Evolutionary conservation across 2,797 vertebrate genomes (phyloP).

Genomic region (Propithecus perrieri): DNA sequence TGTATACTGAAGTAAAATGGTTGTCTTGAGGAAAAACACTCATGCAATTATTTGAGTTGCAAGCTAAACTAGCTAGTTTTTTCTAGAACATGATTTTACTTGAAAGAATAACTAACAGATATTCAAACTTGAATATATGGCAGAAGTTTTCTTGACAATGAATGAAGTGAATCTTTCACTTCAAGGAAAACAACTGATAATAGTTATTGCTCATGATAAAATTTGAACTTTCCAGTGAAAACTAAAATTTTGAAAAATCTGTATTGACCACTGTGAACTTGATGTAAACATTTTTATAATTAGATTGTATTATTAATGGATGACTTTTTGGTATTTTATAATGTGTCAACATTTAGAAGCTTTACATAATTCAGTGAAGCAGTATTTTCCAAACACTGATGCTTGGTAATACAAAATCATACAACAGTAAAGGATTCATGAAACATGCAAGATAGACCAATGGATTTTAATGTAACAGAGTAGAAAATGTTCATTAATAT

Average conservation of each 20-base stretch:
- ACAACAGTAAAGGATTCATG: neutral
- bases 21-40: neutral
- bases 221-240: conserved; percentile 29
- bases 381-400: conserved; percentile 33
- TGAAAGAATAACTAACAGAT: neutral
- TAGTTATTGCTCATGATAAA: neutral
- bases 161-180: neutral
- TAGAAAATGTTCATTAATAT: neutral
- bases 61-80: conserved; percentile 42
- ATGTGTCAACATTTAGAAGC: neutral
- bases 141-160: neutral
- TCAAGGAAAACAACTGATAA: neutral
- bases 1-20: neutral
- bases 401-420: neutral
- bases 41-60: neutral
- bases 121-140: neutral
- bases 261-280: neutral
- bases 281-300: neutral
- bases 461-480: neutral
- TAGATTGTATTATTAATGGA: neutral
- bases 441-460: neutral
- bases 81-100: neutral
- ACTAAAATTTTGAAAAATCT: neutral
- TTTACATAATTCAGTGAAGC: neutral
- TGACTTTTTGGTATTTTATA: neutral